Conservation (phyloP, 2,113 vertebrate genomes). For the Xiphorhynchus elegans region DNA sequence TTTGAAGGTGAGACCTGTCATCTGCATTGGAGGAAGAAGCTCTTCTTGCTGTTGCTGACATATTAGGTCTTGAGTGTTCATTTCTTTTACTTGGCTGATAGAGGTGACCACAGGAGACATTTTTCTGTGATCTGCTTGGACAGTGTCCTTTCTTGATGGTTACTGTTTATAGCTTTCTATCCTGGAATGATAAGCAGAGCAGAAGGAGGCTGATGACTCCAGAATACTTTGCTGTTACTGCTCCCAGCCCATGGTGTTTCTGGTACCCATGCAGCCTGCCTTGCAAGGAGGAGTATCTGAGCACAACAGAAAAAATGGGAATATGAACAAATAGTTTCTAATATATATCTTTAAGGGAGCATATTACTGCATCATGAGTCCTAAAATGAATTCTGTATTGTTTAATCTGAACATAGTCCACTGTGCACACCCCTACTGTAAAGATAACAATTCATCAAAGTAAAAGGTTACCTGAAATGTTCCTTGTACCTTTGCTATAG, state of each 20-base stretch:
- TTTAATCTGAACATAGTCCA: background rate
- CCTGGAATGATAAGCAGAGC: background rate
- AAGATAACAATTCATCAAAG: background rate
- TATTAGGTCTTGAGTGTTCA: fast-evolving
- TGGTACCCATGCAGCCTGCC: background rate
- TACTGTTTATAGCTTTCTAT: background rate
- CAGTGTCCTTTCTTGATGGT: background rate
- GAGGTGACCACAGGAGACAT: background rate
- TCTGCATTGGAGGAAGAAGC: background rate
- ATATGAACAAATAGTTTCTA: background rate
- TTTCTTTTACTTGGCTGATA: background rate
- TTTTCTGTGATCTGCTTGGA: background rate
- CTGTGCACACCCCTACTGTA: background rate
- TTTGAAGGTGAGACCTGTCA: background rate
- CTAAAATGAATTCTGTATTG: background rate
- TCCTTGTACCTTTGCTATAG: background rate
- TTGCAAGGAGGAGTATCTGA: background rate
- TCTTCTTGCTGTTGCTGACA: background rate
- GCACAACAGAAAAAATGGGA: background rate
- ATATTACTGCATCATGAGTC: background rate
- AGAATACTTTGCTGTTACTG: background rate
- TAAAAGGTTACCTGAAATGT: background rate
- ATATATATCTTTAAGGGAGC: background rate
- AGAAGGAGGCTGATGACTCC: background rate
- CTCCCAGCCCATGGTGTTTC: background rate